Conservation (phyloP, 2,797 vertebrate genomes). For the Phrynocephalus guinanensis region DNA sequence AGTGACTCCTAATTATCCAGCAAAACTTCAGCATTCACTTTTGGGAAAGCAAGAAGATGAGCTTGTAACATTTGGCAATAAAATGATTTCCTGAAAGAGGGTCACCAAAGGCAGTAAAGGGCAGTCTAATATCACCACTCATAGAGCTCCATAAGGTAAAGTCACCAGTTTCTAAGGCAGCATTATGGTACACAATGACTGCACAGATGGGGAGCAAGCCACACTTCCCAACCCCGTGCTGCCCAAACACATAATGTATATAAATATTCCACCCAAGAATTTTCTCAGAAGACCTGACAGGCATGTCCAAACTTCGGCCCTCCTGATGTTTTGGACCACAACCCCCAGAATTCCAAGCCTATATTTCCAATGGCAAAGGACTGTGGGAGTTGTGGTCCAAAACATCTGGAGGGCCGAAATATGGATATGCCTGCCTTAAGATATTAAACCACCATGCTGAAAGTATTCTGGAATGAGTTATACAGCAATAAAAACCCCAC, state of each 20-base stretch:
- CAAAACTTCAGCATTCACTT: slow-evolving; percentile 5
- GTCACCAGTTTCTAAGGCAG: neutral
- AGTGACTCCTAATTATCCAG: neutral
- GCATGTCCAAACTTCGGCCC: too few species aligned
- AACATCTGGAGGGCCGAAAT: too few species aligned
- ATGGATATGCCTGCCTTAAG: neutral
- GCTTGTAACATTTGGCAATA: neutral
- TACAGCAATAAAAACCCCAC: neutral
- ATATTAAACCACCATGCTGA: neutral
- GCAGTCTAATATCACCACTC: slow-evolving; percentile 3
- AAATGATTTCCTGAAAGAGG: neutral
- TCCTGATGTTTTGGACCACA: too few species aligned
- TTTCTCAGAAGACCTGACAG: neutral
- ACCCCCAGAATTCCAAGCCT: too few species aligned
- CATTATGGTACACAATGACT: neutral
- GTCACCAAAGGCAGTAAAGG: slow-evolving; percentile 20
- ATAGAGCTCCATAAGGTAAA: neutral
- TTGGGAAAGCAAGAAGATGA: neutral
- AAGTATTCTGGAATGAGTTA: neutral
- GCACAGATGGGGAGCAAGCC: neutral
- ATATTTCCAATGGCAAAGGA: too few species aligned
- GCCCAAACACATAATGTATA: neutral
- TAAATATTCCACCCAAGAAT: neutral
- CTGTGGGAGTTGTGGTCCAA: too few species aligned
- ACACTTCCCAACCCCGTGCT: neutral